Evolutionary conservation across 2,113 vertebrate genomes (phyloP).

Genomic region (Pomatostomus ruficeps): DNA sequence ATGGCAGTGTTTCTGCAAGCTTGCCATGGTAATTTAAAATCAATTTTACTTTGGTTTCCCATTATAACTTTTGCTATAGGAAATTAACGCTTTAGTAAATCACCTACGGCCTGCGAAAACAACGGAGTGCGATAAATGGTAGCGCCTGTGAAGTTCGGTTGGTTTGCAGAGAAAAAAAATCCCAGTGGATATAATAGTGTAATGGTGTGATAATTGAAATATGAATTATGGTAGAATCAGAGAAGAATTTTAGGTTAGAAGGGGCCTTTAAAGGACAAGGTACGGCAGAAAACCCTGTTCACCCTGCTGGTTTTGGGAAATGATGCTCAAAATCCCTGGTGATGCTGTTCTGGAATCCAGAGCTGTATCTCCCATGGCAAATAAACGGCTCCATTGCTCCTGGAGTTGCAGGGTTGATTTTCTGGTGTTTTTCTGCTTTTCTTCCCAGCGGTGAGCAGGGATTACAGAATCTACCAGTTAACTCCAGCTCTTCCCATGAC

Average conservation of each 20-base stretch:
- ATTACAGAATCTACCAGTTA: background rate
- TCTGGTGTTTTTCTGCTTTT: background rate
- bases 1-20: conserved; percentile 26
- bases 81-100: conserved; percentile 49
- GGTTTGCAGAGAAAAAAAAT: background rate
- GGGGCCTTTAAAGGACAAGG: background rate
- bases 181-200: background rate
- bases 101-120: background rate
- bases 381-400: background rate
- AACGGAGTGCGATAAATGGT: background rate
- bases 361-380: background rate
- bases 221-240: background rate
- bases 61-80: conserved; percentile 48
- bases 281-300: background rate
- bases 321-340: background rate
- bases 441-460: background rate
- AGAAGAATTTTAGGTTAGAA: background rate
- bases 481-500: background rate
- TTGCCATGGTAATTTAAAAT: conserved; percentile 53
- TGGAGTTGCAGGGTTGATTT: background rate
- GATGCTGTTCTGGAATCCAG: background rate
- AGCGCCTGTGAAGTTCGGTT: background rate
- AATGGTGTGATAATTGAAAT: background rate
- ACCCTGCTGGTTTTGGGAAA: background rate
- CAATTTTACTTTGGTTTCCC: conserved; percentile 33